phyloP scores from a whole-genome alignment of 2,113 vertebrate species.

The Procavia capensis region DNA sequence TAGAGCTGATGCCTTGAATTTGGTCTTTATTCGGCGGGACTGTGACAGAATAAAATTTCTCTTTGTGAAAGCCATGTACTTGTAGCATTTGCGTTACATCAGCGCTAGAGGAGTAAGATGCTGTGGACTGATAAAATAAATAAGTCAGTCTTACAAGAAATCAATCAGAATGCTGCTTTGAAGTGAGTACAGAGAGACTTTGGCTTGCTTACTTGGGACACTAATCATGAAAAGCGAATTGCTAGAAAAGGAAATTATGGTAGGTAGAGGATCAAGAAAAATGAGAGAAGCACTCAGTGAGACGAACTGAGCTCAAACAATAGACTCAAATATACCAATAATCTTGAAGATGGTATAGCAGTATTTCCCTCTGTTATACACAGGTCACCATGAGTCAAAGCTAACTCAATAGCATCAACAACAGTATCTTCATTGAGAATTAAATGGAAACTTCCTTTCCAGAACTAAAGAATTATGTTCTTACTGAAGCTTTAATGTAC shows the following conservation, averaged over 20 bases:
- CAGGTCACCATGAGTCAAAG: neutral
- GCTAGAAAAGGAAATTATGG: neutral
- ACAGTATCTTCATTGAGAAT: neutral
- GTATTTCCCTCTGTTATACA: neutral
- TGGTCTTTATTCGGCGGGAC: too few relatives aligned
- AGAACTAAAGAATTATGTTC: neutral
- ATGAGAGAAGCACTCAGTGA: neutral
- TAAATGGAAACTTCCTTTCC: neutral
- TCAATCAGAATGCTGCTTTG: neutral
- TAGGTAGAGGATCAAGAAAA: neutral
- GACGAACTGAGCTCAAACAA: neutral
- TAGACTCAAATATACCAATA: neutral
- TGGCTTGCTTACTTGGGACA: neutral
- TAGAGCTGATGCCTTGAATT: too few relatives aligned
- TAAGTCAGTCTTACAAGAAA: neutral
- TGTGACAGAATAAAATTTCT: too few relatives aligned
- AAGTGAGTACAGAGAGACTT: neutral
- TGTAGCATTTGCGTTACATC: too few relatives aligned
- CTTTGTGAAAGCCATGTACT: too few relatives aligned
- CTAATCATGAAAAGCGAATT: neutral
- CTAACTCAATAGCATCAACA: neutral
- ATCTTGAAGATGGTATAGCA: neutral
- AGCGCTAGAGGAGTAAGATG: too few relatives aligned
- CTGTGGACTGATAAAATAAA: neutral
- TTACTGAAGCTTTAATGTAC: neutral